phyloP scores from a whole-genome alignment of 2,113 vertebrate genomes.

The Nipponia nippon region DNA sequence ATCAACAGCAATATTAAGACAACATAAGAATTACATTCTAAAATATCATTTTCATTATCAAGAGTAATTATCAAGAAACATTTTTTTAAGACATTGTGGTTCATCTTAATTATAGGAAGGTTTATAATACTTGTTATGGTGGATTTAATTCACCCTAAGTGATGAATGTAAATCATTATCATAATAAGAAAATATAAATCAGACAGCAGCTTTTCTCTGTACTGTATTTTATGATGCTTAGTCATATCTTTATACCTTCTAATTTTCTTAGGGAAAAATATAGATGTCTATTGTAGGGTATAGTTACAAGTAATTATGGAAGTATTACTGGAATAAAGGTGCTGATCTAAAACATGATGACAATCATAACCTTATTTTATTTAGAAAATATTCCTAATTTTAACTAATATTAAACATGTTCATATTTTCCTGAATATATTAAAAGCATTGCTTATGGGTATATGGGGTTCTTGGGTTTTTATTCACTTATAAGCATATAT shows the following conservation, averaged over 20 bases:
- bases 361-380: neutral
- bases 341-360: neutral
- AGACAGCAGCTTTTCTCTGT: neutral
- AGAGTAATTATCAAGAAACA: neutral
- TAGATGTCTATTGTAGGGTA: neutral
- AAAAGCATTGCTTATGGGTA: neutral
- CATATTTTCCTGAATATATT: neutral
- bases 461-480: neutral
- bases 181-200: conserved; percentile 4
- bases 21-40: neutral
- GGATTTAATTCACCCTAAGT: neutral
- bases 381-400: neutral
- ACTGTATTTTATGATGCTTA: neutral
- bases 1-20: neutral
- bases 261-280: neutral
- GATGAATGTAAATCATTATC: neutral
- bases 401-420: neutral
- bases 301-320: neutral
- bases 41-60: conserved; percentile 16
- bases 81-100: neutral
- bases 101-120: conserved; percentile 20
- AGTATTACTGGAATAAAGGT: neutral
- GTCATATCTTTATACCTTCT: neutral
- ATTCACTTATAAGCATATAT: neutral
- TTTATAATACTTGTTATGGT: neutral